Conservation (phyloP, 2,113 vertebrate species). For the Peucedramus taeniatus region DNA sequence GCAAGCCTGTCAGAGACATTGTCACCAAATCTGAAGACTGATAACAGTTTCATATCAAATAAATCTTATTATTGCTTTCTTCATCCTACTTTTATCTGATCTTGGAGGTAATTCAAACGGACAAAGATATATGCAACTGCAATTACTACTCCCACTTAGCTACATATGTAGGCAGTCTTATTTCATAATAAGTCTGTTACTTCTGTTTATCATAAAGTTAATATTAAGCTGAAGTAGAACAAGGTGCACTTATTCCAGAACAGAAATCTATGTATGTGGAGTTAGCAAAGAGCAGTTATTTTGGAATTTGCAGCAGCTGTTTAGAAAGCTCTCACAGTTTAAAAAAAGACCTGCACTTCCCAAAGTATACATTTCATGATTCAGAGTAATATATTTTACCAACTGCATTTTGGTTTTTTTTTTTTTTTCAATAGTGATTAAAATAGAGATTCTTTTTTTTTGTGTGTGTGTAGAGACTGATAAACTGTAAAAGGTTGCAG, state of each 20-base stretch:
- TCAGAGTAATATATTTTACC: background rate
- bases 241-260: background rate
- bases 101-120: background rate
- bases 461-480: background rate
- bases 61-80: background rate
- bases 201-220: background rate
- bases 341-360: background rate
- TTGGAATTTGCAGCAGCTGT: background rate
- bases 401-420: background rate
- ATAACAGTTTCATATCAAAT: background rate
- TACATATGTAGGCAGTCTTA: background rate
- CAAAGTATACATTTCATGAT: background rate
- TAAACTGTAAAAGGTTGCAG: background rate
- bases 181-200: background rate
- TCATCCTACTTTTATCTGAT: background rate
- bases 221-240: background rate
- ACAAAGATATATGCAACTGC: background rate
- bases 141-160: background rate
- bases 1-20: background rate
- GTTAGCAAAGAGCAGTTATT: slow-evolving; percentile 1
- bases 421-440: background rate
- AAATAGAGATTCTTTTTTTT: background rate
- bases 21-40: background rate
- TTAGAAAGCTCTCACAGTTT: background rate
- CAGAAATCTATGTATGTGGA: background rate